Base-by-base conservation (phyloP, 1,140 invertebrate species). In the Lanistes nyassanus region DNA sequence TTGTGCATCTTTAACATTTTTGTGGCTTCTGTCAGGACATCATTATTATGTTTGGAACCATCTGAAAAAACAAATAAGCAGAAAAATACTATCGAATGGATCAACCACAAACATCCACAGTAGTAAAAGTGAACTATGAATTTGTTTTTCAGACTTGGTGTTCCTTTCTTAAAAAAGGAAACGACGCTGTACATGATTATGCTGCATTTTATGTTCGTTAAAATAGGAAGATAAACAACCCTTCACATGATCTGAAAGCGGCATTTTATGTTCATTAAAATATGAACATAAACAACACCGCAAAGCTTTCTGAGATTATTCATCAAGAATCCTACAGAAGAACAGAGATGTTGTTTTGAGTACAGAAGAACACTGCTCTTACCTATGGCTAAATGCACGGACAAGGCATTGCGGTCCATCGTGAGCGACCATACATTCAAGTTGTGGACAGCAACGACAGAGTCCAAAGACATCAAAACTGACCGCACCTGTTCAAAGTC, bases 391-490 rank as follows among this genome's bases (percentile, higher is more conserved):
- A 99, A 90, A 92, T 99, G 97, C 34, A 96, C 96, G 34, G 96
- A 94, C 53, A 98, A 90, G 23, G 97, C 97, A 68, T 95, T 95
- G 92, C 98, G 98, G 90, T 98, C 97, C 82, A 98, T 92, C 47
- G 96, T 98, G 16, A 99, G 91, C 9, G 96, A 96, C 98, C 98
- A 99, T 85, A 99, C 96, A 83, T 96, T 92, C 55, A 99, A 91
- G 91, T 98, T 98, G 88, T 99, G 98, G 3, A 98, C 94, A 82
- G 94, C 93, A 31, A 94, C 92, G 6, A 99, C 97, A 26, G 97
- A 96, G 36, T 94, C 92, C 69, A 99, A 94, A 66, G 92, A 91
- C 82, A 94, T 91, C 82, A 99, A 94, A 39, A 82, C 75, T 34
- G 78, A 62, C 36, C 69, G 71, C 26, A 86, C 42, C 53, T 79